Base-by-base conservation (phyloP, 2,888 invertebrate genomes). In the Spatulosminthurus flaviceps region DNA sequence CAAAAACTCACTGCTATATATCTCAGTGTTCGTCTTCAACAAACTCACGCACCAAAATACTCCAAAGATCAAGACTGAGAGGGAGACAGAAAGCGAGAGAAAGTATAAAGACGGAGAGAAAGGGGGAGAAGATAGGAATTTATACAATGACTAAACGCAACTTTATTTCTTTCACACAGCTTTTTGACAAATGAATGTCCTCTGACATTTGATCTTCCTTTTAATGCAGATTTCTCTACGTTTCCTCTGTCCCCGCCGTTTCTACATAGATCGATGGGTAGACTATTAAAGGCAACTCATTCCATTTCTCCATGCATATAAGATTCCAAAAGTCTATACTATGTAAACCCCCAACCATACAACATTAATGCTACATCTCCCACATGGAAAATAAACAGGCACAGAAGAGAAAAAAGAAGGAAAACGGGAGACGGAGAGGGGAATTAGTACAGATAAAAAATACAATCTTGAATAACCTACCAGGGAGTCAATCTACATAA, bases 401-500 rank as follows among this genome's bases (percentile, higher is more conserved):
- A 70, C 51, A 51, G 9, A 51, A 19, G 51, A 51, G 4, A 19
- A n/a, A 19, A 24, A 64, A 64, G 64, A 24, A 24, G 24, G 64
- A 16, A 16, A 64, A 22, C 11, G 64, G n/a, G 64, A 64, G 64
- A 64, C 19, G 24, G 78, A 61, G 61, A 61, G 78, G 77, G 26
- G 69, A 77, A 81, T 79, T 77, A 81, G 79, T 79, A 79, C 73
- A 81, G 81, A 81, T 81, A 81, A 81, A 81, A 81, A 81, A 79
- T 76, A 77, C 81, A 81, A 81, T 77, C 77, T 77, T 74, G 78
- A 81, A 79, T 81, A 79, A 81, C 77, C 81, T 78, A 79, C 79
- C 74, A 79, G 81, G 79, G 77, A 79, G 77, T 79, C 81, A 79
- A 81, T 81, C 81, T 81, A 81, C 81, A 81, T 81, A 81, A 70